phyloP scores from a whole-genome alignment of 2,888 invertebrate species.

The Trissoscelio sp. region DNA sequence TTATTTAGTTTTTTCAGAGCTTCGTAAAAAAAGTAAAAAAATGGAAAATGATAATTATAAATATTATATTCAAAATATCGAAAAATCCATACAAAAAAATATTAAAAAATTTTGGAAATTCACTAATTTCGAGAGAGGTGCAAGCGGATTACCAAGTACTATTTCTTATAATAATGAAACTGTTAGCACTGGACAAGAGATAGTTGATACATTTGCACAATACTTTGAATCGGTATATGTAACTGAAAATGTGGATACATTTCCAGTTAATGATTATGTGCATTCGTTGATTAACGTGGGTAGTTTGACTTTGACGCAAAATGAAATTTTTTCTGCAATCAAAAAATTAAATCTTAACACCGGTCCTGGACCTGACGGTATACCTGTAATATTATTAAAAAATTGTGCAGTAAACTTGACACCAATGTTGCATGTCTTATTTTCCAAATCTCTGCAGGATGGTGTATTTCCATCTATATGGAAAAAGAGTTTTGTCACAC shows the following conservation, averaged over 20 bases:
- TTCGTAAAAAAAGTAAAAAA: neutral
- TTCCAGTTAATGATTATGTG: neutral
- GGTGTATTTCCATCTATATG: conserved; percentile 2
- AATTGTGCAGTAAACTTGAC: neutral
- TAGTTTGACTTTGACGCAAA: neutral
- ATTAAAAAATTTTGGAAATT: conserved; percentile 32
- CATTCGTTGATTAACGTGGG: neutral
- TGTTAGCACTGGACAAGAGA: neutral
- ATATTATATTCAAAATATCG: neutral
- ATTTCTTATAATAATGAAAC: neutral
- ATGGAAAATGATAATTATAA: neutral
- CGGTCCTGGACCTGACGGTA: conserved; percentile 1
- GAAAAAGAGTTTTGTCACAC: conserved; percentile 14
- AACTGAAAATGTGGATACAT: neutral
- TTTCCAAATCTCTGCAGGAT: neutral
- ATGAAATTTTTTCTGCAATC: neutral
- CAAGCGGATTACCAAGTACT: conserved; percentile 2
- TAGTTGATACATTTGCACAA: conserved; percentile 15
- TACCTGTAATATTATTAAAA: neutral
- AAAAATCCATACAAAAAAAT: neutral
- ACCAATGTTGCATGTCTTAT: neutral
- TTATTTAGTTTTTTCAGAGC: neutral
- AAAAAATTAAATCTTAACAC: neutral
- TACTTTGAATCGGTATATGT: conserved; percentile 25
- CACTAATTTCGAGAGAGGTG: neutral